Evolutionary conservation across 2,113 vertebrate species (phyloP).

Genomic region (Erythrolamprus reginae): DNA sequence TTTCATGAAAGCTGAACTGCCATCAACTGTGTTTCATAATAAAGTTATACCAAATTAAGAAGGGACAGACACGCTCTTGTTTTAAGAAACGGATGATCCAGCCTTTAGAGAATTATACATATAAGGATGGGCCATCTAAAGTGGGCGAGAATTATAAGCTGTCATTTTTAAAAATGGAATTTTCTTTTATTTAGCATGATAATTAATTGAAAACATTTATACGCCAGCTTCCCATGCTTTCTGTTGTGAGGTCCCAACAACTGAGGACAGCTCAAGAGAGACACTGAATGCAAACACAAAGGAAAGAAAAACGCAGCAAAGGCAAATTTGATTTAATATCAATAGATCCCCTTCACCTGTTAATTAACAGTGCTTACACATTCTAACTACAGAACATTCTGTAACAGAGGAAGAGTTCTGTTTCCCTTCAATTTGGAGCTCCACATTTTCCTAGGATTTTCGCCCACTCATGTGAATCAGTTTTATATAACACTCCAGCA

Average conservation of each 20-base stretch:
- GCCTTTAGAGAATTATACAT: not conserved
- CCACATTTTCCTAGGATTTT: conserved; percentile 72
- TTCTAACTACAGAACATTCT: conserved; percentile 55
- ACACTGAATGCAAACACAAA: conserved; percentile 37
- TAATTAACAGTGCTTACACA: conserved; percentile 53
- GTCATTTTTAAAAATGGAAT: not conserved
- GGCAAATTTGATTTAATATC: conserved; percentile 54
- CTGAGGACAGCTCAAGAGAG: conserved; percentile 46
- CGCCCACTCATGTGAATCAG: conserved; percentile 77
- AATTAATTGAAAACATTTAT: conserved; percentile 3
- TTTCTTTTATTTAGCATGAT: not conserved
- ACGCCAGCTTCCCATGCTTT: not conserved
- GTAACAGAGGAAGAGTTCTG: conserved; percentile 59
- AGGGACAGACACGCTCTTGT: not conserved
- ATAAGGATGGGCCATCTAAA: not conserved
- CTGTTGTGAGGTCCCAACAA: not conserved
- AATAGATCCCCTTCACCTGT: conserved; percentile 46
- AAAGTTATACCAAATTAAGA: not conserved
- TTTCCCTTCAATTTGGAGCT: conserved; percentile 64
- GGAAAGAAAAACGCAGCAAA: conserved; percentile 46
- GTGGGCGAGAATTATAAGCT: not conserved
- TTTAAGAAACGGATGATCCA: not conserved
- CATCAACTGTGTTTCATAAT: not conserved
- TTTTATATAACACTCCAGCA: conserved; percentile 73
- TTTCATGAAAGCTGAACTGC: not conserved